phyloP scores from a whole-genome alignment of 2,888 invertebrate species.

The Ommatoiulus sabulosus region DNA sequence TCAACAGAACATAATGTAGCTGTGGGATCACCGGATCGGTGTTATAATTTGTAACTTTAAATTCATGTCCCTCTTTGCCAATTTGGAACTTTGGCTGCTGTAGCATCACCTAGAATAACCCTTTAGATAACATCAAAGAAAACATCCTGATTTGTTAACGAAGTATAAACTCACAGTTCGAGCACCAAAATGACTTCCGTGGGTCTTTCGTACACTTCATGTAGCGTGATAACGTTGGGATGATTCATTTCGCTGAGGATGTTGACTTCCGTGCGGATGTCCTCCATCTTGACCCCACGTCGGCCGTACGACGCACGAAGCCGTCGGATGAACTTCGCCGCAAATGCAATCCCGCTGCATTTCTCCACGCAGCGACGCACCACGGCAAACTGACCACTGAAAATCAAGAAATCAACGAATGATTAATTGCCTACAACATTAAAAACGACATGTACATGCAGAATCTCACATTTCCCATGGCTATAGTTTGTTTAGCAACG shows the following conservation, averaged over 20 bases:
- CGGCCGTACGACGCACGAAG: slow-evolving; percentile 70
- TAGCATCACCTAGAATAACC: no score
- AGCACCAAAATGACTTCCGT: slow-evolving; percentile 74
- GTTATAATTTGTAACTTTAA: no score
- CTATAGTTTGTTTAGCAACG: no score
- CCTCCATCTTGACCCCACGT: slow-evolving; percentile 72
- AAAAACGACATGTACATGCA: background rate
- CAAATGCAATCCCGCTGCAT: slow-evolving; percentile 72
- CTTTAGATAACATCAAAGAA: no score
- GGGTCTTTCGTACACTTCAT: slow-evolving; percentile 75
- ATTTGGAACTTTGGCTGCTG: no score
- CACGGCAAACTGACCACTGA: slow-evolving; percentile 76
- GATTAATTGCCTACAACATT: background rate
- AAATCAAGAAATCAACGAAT: slow-evolving; percentile 61
- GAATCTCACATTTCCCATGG: no score
- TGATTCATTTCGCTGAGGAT: slow-evolving; percentile 73
- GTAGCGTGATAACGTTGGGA: slow-evolving; percentile 74
- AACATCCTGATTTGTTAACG: no score
- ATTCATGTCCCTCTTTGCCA: no score
- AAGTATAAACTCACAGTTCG: slow-evolving; percentile 70
- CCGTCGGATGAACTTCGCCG: slow-evolving; percentile 76
- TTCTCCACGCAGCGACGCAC: slow-evolving; percentile 73
- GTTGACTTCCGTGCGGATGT: slow-evolving; percentile 74
- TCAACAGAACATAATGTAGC: no score
- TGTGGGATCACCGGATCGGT: no score